Conservation (phyloP, 2,888 invertebrate genomes). For the Agonopterix heracliana region DNA sequence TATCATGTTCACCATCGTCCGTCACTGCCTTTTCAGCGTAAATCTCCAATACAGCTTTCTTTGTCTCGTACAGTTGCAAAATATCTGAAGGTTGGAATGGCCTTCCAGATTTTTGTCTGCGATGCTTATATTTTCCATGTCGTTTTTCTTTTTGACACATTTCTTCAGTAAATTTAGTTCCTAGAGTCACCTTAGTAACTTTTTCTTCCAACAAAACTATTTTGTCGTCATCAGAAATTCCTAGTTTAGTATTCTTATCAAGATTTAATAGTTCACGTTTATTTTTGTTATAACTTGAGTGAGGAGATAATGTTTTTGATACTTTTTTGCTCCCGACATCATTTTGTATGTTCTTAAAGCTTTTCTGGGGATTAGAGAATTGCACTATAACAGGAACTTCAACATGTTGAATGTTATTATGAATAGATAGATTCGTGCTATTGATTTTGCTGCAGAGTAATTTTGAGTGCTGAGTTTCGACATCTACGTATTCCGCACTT, state of each 20-base stretch:
- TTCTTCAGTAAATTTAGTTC: background rate
- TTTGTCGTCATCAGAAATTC: constrained; percentile 32
- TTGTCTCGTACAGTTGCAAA: constrained; percentile 52
- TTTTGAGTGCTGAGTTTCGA: constrained; percentile 39
- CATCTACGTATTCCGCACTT: constrained; percentile 26
- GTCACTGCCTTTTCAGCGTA: constrained; percentile 43
- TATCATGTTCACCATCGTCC: constrained; percentile 26
- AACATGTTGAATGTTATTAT: constrained; percentile 13
- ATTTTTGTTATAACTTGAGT: constrained; percentile 9
- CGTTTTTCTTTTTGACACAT: background rate
- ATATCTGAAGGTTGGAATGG: constrained; percentile 29
- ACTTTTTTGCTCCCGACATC: background rate
- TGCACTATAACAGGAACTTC: too few species aligned
- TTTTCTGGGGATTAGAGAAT: background rate
- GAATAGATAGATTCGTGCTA: constrained; percentile 20
- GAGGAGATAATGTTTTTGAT: background rate
- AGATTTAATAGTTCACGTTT: constrained; percentile 19
- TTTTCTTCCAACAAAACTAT: constrained; percentile 19
- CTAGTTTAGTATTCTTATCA: constrained; percentile 23
- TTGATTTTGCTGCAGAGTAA: constrained; percentile 15
- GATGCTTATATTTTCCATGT: constrained; percentile 5
- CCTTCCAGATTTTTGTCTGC: constrained; percentile 4
- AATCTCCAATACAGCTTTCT: constrained; percentile 59
- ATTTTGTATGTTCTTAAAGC: background rate
- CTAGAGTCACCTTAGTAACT: background rate